Conservation (phyloP, 2,797 vertebrate genomes). For the Halcyon leucocephala region DNA sequence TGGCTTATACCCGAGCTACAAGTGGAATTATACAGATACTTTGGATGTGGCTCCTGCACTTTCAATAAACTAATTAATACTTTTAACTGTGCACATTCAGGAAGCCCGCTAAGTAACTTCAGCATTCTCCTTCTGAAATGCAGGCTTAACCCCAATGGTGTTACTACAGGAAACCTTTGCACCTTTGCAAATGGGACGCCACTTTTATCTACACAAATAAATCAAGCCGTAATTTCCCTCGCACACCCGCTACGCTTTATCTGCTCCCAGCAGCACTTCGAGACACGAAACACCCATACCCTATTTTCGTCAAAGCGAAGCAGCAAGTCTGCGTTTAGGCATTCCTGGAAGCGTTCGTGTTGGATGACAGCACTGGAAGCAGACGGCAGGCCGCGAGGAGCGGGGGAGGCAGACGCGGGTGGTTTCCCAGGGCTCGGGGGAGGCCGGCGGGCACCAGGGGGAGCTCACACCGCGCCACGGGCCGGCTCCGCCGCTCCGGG, state of each 20-base stretch:
- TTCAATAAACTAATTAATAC: neutral
- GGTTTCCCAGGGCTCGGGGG: rapidly evolving
- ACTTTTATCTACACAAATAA: neutral
- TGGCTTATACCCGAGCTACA: neutral
- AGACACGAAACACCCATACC: rapidly evolving
- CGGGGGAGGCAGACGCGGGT: rapidly evolving
- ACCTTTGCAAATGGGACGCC: neutral
- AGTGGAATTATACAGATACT: neutral
- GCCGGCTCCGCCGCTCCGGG: rapidly evolving
- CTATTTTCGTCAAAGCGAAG: neutral
- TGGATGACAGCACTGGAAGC: neutral
- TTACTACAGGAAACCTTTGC: neutral
- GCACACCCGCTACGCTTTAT: rapidly evolving
- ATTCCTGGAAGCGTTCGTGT: rapidly evolving
- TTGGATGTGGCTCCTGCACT: neutral
- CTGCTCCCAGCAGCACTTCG: neutral
- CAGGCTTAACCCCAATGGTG: neutral
- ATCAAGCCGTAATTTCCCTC: neutral
- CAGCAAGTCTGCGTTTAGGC: neutral
- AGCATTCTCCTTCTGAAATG: neutral
- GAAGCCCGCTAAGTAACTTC: neutral
- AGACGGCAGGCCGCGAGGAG: neutral
- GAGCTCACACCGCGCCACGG: neutral
- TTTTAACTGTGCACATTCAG: neutral
- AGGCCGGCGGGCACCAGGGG: neutral